These are phyloP conservation scores for Diphyllodes magnificus DNA, from an alignment of 2,113 vertebrate species.

Conservation along the genomic window DNA sequence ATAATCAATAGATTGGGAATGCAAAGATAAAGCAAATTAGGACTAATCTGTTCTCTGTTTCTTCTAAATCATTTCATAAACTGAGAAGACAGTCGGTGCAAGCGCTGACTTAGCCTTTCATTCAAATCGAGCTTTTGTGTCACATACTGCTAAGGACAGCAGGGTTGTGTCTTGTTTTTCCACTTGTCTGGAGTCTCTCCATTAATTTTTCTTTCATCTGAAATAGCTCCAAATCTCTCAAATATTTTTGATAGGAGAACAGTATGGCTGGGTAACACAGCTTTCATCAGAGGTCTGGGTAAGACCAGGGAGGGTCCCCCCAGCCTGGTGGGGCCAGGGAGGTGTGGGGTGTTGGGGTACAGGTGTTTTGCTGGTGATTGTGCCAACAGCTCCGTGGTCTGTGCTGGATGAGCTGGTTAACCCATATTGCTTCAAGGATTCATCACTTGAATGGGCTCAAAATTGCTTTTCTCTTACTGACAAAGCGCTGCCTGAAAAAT, in stretches of 20 bases:
- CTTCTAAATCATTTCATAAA: neutral
- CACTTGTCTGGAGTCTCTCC: neutral
- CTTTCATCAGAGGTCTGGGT: neutral
- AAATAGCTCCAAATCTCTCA: neutral
- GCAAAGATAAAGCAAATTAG: conserved; percentile 35
- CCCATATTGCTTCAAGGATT: neutral
- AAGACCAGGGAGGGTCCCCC: neutral
- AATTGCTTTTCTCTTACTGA: neutral
- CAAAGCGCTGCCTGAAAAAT: neutral
- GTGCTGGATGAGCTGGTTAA: neutral
- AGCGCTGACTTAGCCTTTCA: neutral
- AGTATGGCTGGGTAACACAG: accelerated
- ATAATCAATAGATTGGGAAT: conserved; percentile 19
- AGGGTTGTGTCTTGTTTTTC: neutral
- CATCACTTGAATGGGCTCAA: neutral
- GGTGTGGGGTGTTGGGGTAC: neutral
- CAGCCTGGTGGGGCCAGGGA: neutral
- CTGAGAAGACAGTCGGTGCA: neutral
- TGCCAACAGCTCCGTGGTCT: neutral
- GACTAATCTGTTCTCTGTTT: neutral
- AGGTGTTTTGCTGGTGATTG: neutral
- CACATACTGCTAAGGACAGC: neutral
- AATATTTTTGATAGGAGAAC: neutral
- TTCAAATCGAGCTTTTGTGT: neutral
- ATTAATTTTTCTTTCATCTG: neutral